phyloP scores from a whole-genome alignment of 2,888 invertebrate species.

The Dilophus febrilis region DNA sequence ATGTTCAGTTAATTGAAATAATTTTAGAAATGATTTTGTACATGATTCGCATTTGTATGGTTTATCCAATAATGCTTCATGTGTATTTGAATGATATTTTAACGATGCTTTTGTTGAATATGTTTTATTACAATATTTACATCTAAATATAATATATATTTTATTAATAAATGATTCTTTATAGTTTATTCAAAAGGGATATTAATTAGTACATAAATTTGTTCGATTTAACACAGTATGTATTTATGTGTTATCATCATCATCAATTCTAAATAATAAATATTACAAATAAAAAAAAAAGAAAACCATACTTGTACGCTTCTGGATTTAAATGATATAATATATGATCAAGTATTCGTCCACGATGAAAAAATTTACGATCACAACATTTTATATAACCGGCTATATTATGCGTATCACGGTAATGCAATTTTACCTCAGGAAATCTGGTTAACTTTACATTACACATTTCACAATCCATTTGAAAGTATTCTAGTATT shows the following conservation, averaged over 20 bases:
- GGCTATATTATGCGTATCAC: constrained; percentile 19
- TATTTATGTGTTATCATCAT: too few relatives aligned
- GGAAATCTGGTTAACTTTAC: constrained; percentile 19
- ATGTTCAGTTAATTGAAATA: constrained; percentile 26
- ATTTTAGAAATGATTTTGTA: constrained; percentile 24
- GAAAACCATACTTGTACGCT: constrained; percentile 27
- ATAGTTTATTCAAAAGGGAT: too few relatives aligned
- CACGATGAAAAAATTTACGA: constrained; percentile 24
- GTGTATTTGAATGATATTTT: constrained; percentile 17
- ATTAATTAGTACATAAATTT: too few relatives aligned
- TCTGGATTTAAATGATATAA: constrained; percentile 26
- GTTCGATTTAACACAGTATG: too few relatives aligned
- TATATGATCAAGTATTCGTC: constrained; percentile 25
- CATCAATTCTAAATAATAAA: too few relatives aligned
- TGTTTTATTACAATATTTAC: constrained; percentile 22
- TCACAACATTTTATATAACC: constrained; percentile 26
- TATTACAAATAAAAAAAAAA: too few relatives aligned
- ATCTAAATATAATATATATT: too few relatives aligned
- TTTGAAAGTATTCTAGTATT: constrained; percentile 22
- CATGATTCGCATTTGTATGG: constrained; percentile 21
- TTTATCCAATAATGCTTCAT: too few relatives aligned
- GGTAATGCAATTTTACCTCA: constrained; percentile 23
- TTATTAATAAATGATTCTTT: too few relatives aligned
- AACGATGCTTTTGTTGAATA: constrained; percentile 26
- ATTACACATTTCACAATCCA: constrained; percentile 23